Conservation (phyloP, 2,888 invertebrate species). For the Ceriagrion tenellum region DNA sequence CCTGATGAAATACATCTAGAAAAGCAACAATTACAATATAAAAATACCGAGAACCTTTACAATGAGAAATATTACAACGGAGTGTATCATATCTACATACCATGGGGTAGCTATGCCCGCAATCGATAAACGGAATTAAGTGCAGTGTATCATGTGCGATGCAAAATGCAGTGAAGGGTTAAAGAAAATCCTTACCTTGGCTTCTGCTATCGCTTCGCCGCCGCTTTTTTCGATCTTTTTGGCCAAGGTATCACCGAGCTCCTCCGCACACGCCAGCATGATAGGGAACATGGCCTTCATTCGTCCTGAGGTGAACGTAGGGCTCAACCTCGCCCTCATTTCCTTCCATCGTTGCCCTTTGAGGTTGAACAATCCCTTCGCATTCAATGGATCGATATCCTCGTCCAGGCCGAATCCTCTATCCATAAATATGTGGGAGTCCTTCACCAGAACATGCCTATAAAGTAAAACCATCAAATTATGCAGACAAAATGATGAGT, state of each 20-base stretch:
- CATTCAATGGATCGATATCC: constrained; percentile 62
- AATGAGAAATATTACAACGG: no score
- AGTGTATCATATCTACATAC: no score
- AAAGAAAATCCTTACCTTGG: constrained; percentile 9
- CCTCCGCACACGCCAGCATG: constrained; percentile 16
- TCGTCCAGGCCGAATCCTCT: constrained; percentile 25
- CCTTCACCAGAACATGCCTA: constrained; percentile 55
- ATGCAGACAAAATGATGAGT: no score
- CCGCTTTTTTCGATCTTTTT: background rate
- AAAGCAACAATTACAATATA: no score
- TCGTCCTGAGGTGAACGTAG: constrained; percentile 68
- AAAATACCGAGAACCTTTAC: no score
- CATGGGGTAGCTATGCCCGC: no score
- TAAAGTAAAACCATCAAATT: background rate
- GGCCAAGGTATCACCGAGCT: background rate
- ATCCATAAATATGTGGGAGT: constrained; percentile 51
- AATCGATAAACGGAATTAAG: no score
- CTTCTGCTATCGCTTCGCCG: constrained; percentile 42
- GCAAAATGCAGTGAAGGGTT: background rate
- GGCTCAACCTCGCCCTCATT: constrained; percentile 66
- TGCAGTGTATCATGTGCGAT: no score
- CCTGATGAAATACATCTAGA: no score
- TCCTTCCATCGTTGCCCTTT: constrained; percentile 67
- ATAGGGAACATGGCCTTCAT: constrained; percentile 69
- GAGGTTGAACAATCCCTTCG: constrained; percentile 51